Evolutionary conservation across 2,113 vertebrate genomes (phyloP).

Genomic region (Salvator merianae): DNA sequence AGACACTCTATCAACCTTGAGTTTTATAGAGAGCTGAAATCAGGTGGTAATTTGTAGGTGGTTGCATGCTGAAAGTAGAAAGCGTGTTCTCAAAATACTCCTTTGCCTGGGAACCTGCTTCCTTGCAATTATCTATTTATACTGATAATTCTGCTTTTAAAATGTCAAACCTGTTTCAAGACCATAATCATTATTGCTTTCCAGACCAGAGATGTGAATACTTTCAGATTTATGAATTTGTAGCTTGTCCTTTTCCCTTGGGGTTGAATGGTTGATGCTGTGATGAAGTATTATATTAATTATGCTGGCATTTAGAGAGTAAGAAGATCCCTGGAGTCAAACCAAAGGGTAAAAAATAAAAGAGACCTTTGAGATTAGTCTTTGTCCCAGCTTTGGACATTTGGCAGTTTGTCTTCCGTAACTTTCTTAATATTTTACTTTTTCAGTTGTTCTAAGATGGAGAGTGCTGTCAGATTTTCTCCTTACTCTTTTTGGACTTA

Average conservation of each 20-base stretch:
- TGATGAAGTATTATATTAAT: rapidly evolving
- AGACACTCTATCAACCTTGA: neutral
- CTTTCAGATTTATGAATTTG: neutral
- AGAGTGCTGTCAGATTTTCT: neutral
- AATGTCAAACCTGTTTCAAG: rapidly evolving
- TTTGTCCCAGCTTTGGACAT: neutral
- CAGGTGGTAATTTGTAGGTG: neutral
- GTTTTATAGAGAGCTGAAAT: neutral
- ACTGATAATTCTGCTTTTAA: neutral
- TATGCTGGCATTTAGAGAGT: neutral
- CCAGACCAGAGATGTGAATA: rapidly evolving
- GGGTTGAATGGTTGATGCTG: neutral
- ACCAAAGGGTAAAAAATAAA: neutral
- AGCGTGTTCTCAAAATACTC: neutral
- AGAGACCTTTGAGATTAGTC: neutral
- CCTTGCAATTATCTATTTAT: neutral
- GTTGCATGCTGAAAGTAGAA: rapidly evolving
- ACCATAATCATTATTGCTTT: neutral
- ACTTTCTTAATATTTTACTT: rapidly evolving
- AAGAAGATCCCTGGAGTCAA: neutral
- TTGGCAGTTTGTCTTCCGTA: neutral
- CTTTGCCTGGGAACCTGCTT: neutral
- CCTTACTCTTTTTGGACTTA: neutral
- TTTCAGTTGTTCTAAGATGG: neutral
- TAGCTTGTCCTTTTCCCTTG: neutral